Evolutionary conservation across 2,113 vertebrate species (phyloP), one percentile per base, ranked within the genome.

Genomic region (Tyto alba): DNA sequence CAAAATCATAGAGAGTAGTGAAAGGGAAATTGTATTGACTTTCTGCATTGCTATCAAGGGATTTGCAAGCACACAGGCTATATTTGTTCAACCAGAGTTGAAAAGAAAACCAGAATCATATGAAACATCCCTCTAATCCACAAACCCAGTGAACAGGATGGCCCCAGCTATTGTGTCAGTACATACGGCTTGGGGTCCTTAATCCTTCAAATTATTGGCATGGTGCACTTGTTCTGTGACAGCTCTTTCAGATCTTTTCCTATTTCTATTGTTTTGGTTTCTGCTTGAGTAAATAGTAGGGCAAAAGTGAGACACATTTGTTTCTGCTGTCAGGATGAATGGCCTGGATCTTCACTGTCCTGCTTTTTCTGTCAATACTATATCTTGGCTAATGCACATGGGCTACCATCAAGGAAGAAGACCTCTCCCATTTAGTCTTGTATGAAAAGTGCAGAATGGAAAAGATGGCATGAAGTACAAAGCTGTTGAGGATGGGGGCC

Each of bases 151-250:
- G 77, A 93, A 87, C 85, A 96, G 90, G 88, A 95, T 88, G 78
- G 92, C 74, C 53, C 73, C 9, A 2, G 84, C 93, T 96, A 96
- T 96, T 97, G 94, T 96, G 77, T 96, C 71, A 57, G 71, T 88
- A 90, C 63, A 50, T 87, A 82, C 7, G 6, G 95, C 56, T 95
- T 79, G 88, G 95, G 88, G 77, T 96, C 68, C 80, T 95, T 97
- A 97, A 97, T 97, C 96, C 96, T 94, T 90, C 90, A 90, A 95
- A 96, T 97, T 95, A 96, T 64, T 93, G 96, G 93, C 96, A 96
- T 89, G 90, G 93, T 91, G 96, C 91, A 82, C 90, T 96, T 94
- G 81, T 57, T 95, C 95, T 90, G 53, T 86, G 87, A 82, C 95
- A 96, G 95, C 94, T 95, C 91, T 96, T 96, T 96, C 89, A 89